Evolutionary conservation across 2,797 vertebrate genomes (phyloP), one percentile per base, ranked within the genome.

Genomic region (Momotus momota): DNA sequence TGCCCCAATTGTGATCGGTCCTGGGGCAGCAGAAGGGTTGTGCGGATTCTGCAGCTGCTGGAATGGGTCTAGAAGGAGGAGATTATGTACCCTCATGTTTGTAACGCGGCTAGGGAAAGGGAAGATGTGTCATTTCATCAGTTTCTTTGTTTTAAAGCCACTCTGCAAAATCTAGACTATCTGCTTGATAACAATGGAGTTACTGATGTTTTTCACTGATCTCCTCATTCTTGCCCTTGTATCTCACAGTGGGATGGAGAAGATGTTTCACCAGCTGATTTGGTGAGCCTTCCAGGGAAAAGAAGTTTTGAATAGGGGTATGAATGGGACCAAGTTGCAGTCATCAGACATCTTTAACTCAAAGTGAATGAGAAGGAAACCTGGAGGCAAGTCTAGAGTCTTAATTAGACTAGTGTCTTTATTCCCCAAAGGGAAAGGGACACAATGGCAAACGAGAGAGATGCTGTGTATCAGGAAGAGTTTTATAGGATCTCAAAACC

Each of bases 61-160:
- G 26, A 46, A 67, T 8, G 18, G 65, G 8, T 43, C n/a, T 70
- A 73, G 31, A 72, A 54, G 26, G 54, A 54, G 20, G 19, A 27
- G 10, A 20, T n/a, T 25, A 12, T 31, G 5, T 33, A 33, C 3
- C 7, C 25, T 43, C 7, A 7, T 13, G 17, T 23, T 67, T 74
- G 27, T 58, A 31, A 66, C 2, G 10, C n/a, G 17, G 3, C 48
- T 33, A 61, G 16, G 29, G 21, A 46, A 66, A 78, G 1, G 2
- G 7, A 51, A 62, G 70, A 31, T 38, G 3, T 46, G 86, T 71
- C 6, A 9, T 12, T 49, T 31, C 27, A 31, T 16, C 0, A 0
- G 33, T 54, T 64, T 40, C 1, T 81, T 71, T 35, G 11, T 10
- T 79, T 51, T 86, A 46, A 84, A 77, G 46, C 35, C 14, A 29